Evolutionary conservation across 1,140 invertebrate species (phyloP).

Genomic region (Sarcophaga bullata): DNA sequence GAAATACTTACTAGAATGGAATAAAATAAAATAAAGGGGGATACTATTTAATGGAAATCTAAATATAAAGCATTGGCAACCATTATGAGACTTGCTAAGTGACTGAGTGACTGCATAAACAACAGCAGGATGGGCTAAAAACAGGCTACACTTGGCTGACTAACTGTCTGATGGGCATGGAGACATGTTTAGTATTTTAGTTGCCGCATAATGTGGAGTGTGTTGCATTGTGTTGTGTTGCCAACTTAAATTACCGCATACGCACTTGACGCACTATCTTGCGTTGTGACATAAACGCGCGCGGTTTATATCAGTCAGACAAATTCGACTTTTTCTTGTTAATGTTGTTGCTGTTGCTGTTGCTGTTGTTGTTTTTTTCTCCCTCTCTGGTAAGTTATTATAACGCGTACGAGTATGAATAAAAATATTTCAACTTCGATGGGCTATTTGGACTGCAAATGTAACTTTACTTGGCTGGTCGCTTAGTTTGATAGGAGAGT

Average conservation of each 20-base stretch:
- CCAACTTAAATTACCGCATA: constrained; percentile 31
- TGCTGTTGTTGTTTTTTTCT: background rate
- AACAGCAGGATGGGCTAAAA: background rate
- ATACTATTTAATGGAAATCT: background rate
- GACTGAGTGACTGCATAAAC: background rate
- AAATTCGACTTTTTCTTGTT: background rate
- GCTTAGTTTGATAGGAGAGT: background rate
- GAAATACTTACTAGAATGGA: background rate
- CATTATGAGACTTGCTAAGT: background rate
- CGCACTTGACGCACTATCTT: constrained; percentile 30
- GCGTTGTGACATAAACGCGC: constrained; percentile 1
- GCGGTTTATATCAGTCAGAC: too few species aligned
- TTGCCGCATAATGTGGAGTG: background rate
- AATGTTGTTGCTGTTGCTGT: background rate
- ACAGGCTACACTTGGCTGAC: background rate
- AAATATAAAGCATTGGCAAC: constrained; percentile 12
- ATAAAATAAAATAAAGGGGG: background rate
- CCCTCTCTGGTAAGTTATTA: background rate
- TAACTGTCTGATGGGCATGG: constrained; percentile 3
- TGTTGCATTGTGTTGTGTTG: constrained; percentile 8
- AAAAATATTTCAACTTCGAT: constrained; percentile 8
- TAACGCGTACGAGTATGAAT: background rate
- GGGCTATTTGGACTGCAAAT: background rate
- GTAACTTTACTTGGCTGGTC: background rate
- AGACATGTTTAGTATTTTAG: too few species aligned